Conservation (phyloP, 2,113 vertebrate genomes). For the Tinamus guttatus region DNA sequence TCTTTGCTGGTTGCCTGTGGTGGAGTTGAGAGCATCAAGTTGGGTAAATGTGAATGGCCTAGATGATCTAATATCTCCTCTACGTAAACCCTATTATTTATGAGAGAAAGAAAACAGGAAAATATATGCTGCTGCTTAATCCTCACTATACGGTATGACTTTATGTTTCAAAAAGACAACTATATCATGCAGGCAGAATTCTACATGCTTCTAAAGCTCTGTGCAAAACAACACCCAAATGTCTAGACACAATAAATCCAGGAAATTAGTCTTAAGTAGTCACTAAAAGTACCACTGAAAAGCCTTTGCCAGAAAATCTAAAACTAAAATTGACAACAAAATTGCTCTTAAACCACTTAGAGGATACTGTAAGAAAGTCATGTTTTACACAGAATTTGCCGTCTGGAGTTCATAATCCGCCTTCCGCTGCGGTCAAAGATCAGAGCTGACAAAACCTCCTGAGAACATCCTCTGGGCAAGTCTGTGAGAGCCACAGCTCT, state of each 20-base stretch:
- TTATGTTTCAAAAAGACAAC: neutral
- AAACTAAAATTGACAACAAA: neutral
- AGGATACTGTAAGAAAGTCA: accelerated
- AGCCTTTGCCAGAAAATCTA: neutral
- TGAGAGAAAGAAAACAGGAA: neutral
- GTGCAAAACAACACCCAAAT: neutral
- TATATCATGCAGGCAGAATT: neutral
- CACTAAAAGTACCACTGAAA: neutral
- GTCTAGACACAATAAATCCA: neutral
- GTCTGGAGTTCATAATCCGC: accelerated
- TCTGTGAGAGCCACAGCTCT: neutral
- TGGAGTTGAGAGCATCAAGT: neutral
- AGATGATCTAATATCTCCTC: neutral
- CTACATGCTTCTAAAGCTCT: neutral
- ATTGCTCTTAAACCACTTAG: neutral
- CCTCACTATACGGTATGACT: neutral
- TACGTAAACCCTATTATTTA: neutral
- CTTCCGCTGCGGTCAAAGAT: accelerated
- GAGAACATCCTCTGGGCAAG: slow-evolving; percentile 39
- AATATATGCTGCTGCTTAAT: neutral
- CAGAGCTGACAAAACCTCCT: neutral
- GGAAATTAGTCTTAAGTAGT: neutral
- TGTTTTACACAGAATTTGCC: accelerated
- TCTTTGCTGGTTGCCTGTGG: neutral
- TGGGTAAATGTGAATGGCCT: neutral